Percentiles rank a stretch among this genome's conserved stretches.
Conservation (phyloP, 2,888 invertebrate genomes). For the Pseudanteris insignis region DNA sequence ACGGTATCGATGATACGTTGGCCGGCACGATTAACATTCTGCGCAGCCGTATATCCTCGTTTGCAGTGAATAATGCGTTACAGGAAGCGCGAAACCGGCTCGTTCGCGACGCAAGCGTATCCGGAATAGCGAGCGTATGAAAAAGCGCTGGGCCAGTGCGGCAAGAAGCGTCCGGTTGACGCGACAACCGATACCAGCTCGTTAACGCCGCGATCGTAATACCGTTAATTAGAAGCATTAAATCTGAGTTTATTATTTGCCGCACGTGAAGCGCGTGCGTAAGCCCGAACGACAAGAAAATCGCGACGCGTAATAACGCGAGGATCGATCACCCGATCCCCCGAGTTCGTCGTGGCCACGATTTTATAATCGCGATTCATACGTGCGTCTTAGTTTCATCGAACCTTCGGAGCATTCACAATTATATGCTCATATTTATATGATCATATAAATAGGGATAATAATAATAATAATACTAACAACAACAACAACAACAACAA, state of each 20-base stretch:
- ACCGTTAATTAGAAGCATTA: constrained; percentile 35
- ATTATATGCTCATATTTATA: too few species aligned
- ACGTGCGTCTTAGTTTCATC: too few species aligned
- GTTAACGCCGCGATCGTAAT: constrained; percentile 32
- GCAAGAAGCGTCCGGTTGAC: constrained; percentile 28
- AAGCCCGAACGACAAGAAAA: constrained; percentile 8
- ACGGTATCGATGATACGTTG: constrained; percentile 1
- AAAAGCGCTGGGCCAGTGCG: constrained; percentile 5
- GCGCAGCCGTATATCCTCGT: constrained; percentile 15
- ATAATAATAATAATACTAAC: too few species aligned
- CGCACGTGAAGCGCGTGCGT: constrained; percentile 35
- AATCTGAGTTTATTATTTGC: constrained; percentile 34
- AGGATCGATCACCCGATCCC: too few species aligned
- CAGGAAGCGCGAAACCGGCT: constrained; percentile 39
- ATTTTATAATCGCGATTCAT: too few species aligned
- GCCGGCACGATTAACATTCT: constrained; percentile 21
- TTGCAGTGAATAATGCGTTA: constrained; percentile 24
- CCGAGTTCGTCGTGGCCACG: too few species aligned
- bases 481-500: too few species aligned
- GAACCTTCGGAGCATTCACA: too few species aligned
- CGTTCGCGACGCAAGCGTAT: constrained; percentile 21
- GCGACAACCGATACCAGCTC: constrained; percentile 33
- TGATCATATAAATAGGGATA: too few species aligned
- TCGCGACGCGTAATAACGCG: constrained; percentile 14
- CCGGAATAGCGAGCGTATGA: constrained; percentile 11